These are phyloP conservation scores for Parnassius orleans DNA, from an alignment of 2,888 invertebrate genomes.

Conservation along the genomic window DNA sequence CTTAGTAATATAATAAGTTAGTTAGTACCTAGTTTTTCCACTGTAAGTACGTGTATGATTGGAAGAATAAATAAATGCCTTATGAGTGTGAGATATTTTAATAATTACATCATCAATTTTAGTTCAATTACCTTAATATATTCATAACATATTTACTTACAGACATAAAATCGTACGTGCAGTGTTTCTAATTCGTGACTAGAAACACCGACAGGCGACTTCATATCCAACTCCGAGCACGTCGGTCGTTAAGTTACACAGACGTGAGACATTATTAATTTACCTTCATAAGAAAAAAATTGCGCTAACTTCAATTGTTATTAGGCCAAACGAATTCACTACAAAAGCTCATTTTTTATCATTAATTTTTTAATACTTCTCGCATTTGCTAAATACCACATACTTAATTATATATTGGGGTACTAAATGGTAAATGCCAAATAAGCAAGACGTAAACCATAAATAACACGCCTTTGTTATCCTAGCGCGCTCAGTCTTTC, in stretches of 20 bases:
- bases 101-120: not conserved
- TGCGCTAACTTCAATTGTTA: constrained; percentile 26
- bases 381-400: no score
- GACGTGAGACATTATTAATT: constrained; percentile 45
- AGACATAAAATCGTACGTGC: constrained; percentile 50
- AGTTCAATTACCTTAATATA: constrained; percentile 21
- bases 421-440: no score
- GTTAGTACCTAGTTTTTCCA: no score
- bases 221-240: constrained; percentile 54
- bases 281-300: constrained; percentile 39
- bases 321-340: constrained; percentile 24
- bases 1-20: no score
- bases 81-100: not conserved
- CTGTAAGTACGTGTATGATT: no score
- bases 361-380: no score
- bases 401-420: no score
- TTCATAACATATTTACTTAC: constrained; percentile 30
- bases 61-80: not conserved
- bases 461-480: not conserved
- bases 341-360: constrained; percentile 1
- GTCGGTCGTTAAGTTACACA: constrained; percentile 48
- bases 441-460: not conserved
- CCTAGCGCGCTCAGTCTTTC: not conserved
- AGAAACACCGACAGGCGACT: constrained; percentile 44
- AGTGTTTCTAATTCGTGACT: constrained; percentile 60